Conservation (phyloP, 2,888 invertebrate species). For the Cerceris ruficornis region DNA sequence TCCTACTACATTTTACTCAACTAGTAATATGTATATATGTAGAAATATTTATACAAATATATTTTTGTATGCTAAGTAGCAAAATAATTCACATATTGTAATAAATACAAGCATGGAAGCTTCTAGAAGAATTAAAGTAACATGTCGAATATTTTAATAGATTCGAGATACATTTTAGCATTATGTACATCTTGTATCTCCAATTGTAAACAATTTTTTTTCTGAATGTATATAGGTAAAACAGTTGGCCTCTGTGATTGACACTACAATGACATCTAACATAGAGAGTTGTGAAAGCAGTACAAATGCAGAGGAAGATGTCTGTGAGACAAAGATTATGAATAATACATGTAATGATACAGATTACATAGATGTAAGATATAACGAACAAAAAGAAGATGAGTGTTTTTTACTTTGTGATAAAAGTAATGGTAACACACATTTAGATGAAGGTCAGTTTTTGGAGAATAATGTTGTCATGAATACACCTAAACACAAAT, state of each 20-base stretch:
- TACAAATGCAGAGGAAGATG: conserved; percentile 26
- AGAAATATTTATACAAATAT: too few species aligned
- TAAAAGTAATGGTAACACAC: conserved; percentile 33
- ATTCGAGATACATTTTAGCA: background rate
- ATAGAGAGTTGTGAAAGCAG: conserved; percentile 29
- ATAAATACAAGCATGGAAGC: background rate
- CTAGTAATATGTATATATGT: too few species aligned
- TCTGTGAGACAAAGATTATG: conserved; percentile 29
- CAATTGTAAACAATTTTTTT: conserved; percentile 22
- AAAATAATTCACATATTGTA: too few species aligned
- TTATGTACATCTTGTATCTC: conserved; percentile 1
- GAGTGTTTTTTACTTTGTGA: conserved; percentile 36
- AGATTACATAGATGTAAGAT: conserved; percentile 43
- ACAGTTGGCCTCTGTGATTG: conserved; percentile 74
- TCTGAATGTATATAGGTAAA: conserved; percentile 69
- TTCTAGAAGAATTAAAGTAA: conserved; percentile 7
- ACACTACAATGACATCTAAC: conserved; percentile 69
- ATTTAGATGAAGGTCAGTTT: conserved; percentile 39
- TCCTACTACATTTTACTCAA: too few species aligned
- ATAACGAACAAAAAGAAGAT: conserved; percentile 35
- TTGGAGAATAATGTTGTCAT: conserved; percentile 39
- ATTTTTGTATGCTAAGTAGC: too few species aligned
- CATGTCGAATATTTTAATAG: conserved; percentile 1
- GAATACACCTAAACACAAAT: conserved; percentile 51
- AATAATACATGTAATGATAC: conserved; percentile 24